Base-by-base conservation (phyloP, 64 coral and sea anemone species). In the Anthopleura sola region DNA sequence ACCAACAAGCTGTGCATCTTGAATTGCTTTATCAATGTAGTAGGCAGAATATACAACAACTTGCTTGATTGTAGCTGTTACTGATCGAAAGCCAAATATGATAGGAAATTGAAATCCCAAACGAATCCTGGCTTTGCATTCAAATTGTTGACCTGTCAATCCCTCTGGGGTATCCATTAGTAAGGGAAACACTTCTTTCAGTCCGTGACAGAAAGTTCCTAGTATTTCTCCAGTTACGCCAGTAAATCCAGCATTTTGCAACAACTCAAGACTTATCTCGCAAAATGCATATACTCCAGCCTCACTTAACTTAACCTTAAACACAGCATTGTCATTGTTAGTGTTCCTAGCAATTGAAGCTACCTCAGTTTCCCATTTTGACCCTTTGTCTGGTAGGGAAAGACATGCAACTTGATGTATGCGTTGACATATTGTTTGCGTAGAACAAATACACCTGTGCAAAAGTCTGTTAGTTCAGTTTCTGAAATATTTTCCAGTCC, bases 41-140 rank as follows among this genome's bases (percentile, higher is more conserved):
- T 33, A 83, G 0, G 79, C 87, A 16, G 56, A 74, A 44, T 83
- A 89, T 36, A 46, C 57, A 34, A 75, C 62, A 0, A 83, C 24
- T 29, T 89, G 55, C 48, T 89, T 89, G 33, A 89, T 31, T 83
- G 87, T 89, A 36, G 87, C 87, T 74, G 87, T 89, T 46, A 89
- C 87, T 47, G 57, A 47, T 36, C 56, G 0, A 51, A 57, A 37
- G 56, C 88, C 82, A 84, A 84, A 90, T 1, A 90, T 76, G 8
- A 90, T 10, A 33, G 60, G 9, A 90, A 84, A 85, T 39, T 90
- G 62, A 49, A 90, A 90, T 56, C 88, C 88, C 18, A 90, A 55
- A 46, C 76, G 28, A 24, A 76, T 68, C 24, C 88, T 38, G 5
- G 71, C 88, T 55, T 58, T 50, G 0, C 40, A 36, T 37, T 90